These are phyloP conservation scores for Hecatera dysodea DNA, from an alignment of 2,888 invertebrate species.

Conservation along the genomic window DNA sequence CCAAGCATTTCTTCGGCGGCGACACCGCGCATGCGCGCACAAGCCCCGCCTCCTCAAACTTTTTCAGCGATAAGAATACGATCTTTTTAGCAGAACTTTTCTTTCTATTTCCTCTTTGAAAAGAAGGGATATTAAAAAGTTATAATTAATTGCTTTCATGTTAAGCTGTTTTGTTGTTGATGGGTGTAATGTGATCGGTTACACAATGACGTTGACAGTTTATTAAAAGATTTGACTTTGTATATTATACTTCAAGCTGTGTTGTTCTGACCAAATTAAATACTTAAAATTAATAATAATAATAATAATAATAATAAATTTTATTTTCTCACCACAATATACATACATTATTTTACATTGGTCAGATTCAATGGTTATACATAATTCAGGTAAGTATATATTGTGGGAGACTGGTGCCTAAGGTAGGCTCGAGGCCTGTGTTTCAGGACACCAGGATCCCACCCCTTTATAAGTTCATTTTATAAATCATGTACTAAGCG, in stretches of 20 bases:
- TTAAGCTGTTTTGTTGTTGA: constrained; percentile 47
- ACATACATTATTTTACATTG: no score
- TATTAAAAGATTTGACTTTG: constrained; percentile 35
- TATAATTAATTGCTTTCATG: constrained; percentile 64
- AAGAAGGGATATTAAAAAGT: constrained; percentile 61
- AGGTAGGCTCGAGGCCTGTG: no score
- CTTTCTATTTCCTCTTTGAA: constrained; percentile 64
- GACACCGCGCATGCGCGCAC: constrained; percentile 78
- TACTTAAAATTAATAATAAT: constrained; percentile 18
- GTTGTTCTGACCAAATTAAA: background rate
- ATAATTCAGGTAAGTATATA: no score
- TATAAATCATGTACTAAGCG: no score
- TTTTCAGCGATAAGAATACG: constrained; percentile 72
- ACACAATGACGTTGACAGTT: constrained; percentile 30
- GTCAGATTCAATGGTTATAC: no score
- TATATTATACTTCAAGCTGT: background rate
- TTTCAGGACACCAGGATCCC: no score
- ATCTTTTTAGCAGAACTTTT: constrained; percentile 70
- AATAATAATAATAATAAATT: no score
- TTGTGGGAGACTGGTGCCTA: no score
- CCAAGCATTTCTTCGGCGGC: constrained; percentile 84
- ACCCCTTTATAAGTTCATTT: no score
- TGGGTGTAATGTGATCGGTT: constrained; percentile 26
- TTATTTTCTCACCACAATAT: no score
- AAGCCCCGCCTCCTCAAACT: constrained; percentile 84